Evolutionary conservation across 2,797 vertebrate genomes (phyloP).

Genomic region (Ptychobarbus kaznakovi): DNA sequence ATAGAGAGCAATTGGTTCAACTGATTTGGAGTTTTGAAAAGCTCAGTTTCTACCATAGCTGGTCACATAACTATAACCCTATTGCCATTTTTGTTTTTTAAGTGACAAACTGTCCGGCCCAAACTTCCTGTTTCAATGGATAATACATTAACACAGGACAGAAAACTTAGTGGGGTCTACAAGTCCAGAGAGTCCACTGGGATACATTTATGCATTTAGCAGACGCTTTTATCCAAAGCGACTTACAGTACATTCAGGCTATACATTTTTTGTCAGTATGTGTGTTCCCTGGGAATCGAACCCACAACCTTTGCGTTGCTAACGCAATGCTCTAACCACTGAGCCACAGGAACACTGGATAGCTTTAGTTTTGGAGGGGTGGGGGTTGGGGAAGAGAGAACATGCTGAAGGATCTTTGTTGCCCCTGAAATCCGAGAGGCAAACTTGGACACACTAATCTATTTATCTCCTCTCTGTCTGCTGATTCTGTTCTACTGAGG

Average conservation of each 20-base stretch:
- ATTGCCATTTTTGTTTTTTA: background rate
- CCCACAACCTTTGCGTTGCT: too few species aligned
- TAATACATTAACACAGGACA: too few species aligned
- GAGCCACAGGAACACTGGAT: background rate
- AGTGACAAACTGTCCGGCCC: background rate
- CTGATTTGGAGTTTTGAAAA: too few species aligned
- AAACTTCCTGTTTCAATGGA: background rate
- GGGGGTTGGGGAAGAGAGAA: background rate
- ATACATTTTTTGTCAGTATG: too few species aligned
- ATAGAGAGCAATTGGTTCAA: too few species aligned
- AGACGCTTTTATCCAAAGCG: too few species aligned
- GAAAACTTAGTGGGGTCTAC: background rate
- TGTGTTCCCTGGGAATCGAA: too few species aligned
- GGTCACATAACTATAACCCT: background rate
- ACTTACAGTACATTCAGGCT: too few species aligned
- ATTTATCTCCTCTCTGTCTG: conserved; percentile 22
- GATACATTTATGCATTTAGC: too few species aligned
- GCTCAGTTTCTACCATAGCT: too few species aligned
- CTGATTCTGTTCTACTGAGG: background rate
- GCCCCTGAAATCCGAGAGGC: conserved; percentile 44
- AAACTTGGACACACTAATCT: conserved; percentile 4
- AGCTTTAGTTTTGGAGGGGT: background rate
- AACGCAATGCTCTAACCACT: too few species aligned
- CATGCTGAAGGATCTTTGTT: background rate
- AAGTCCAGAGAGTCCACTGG: background rate